A percentile compares a stretch with the other conserved stretches of the same genome.
Evolutionary conservation across 2,888 invertebrate species (phyloP).

Genomic region (Drosophila maculinotata): DNA sequence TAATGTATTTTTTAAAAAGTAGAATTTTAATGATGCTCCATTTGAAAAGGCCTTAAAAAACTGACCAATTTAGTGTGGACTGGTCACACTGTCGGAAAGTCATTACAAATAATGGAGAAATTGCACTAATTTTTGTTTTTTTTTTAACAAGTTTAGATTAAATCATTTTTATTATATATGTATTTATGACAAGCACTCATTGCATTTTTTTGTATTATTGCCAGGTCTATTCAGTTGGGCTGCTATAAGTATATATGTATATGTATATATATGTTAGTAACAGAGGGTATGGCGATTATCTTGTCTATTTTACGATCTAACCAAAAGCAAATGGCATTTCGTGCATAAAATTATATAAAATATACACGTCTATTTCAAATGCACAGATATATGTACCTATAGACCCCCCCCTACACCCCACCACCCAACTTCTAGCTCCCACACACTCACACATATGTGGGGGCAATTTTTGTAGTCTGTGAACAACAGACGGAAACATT

Average conservation of each 20-base stretch:
- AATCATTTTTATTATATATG: no score
- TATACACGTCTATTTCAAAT: slow-evolving; percentile 29
- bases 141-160: neutral
- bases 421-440: no score
- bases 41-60: neutral
- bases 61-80: neutral
- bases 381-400: slow-evolving; percentile 17
- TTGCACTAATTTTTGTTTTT: slow-evolving; percentile 2
- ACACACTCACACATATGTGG: slow-evolving; percentile 21
- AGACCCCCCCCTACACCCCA: no score
- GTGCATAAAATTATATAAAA: slow-evolving; percentile 61
- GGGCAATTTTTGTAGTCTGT: slow-evolving; percentile 24
- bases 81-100: slow-evolving; percentile 7
- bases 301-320: slow-evolving; percentile 42
- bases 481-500: slow-evolving; percentile 69
- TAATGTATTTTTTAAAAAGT: slow-evolving; percentile 4
- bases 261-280: neutral
- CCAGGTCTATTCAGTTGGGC: slow-evolving; percentile 19
- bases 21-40: neutral
- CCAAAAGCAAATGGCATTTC: slow-evolving; percentile 39
- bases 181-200: no score
- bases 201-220: slow-evolving; percentile 5
- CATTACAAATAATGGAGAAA: neutral
- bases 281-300: slow-evolving; percentile 28
- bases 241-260: no score